Conservation (phyloP, 2,888 invertebrate genomes). For the Bhutanitis thaidina region DNA sequence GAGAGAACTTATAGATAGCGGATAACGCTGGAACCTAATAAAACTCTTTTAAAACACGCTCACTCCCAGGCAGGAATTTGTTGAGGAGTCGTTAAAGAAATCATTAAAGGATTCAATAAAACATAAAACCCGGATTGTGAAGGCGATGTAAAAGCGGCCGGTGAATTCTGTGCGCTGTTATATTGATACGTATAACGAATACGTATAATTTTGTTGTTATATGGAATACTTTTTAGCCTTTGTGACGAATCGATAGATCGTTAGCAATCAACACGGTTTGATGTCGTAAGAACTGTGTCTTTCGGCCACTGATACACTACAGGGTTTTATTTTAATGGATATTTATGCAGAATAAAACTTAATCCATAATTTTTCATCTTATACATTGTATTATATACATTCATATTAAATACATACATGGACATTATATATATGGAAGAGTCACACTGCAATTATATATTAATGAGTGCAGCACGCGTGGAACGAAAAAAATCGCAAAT, state of each 20-base stretch:
- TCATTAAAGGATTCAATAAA: conserved; percentile 17
- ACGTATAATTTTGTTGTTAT: conserved; percentile 41
- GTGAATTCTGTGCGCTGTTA: not conserved
- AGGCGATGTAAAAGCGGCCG: not conserved
- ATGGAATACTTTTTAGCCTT: conserved; percentile 65
- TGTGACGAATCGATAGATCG: conserved; percentile 60
- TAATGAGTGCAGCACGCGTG: no score
- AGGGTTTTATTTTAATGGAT: conserved; percentile 4
- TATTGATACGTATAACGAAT: conserved; percentile 20
- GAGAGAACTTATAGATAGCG: not conserved
- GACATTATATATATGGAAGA: no score
- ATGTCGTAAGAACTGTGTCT: conserved; percentile 54
- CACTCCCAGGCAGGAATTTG: conserved; percentile 6
- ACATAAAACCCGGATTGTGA: conserved; percentile 9
- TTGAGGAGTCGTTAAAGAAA: conserved; percentile 16
- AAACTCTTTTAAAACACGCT: conserved; percentile 4
- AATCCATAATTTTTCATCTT: no score
- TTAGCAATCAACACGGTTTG: conserved; percentile 61
- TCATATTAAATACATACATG: no score
- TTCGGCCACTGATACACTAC: conserved; percentile 22
- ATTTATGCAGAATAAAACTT: no score
- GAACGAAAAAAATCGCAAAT: no score
- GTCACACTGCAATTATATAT: no score
- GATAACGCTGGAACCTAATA: not conserved
- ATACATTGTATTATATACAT: no score